Percentiles rank a stretch among this genome's conserved stretches.
Conservation (phyloP, 1,140 invertebrate genomes). For the Drosophila sproati region DNA sequence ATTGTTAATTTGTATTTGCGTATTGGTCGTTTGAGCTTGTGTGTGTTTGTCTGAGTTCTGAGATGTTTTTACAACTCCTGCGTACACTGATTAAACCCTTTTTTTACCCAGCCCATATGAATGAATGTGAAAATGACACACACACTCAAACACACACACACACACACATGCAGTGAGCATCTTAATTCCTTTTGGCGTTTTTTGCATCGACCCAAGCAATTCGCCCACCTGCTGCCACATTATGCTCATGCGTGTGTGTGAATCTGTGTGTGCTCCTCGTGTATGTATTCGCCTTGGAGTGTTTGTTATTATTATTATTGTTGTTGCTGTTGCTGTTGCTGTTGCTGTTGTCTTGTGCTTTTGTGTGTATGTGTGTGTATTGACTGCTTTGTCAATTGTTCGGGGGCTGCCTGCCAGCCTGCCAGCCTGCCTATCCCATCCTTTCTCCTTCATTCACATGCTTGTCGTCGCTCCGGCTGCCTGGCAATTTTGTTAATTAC, state of each 20-base stretch:
- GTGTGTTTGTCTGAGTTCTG: slow-evolving; percentile 42
- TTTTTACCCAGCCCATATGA: slow-evolving; percentile 60
- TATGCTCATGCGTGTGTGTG: slow-evolving; percentile 70
- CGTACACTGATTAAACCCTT: slow-evolving; percentile 79
- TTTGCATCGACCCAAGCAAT: slow-evolving; percentile 63
- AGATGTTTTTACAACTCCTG: slow-evolving; percentile 39
- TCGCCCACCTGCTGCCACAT: slow-evolving; percentile 52
- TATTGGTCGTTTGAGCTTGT: slow-evolving; percentile 52
- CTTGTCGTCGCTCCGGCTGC: slow-evolving; percentile 56
- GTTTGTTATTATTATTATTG: slow-evolving; percentile 70
- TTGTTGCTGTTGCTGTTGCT: not conserved
- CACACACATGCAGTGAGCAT: slow-evolving; percentile 37
- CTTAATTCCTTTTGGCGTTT: slow-evolving; percentile 81
- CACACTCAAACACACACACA: slow-evolving; percentile 20
- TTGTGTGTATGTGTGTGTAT: slow-evolving; percentile 47
- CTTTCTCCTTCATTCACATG: too few relatives aligned
- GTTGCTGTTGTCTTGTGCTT: slow-evolving; percentile 9
- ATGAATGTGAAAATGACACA: slow-evolving; percentile 54
- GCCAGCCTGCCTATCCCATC: not conserved
- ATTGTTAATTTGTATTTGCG: slow-evolving; percentile 83
- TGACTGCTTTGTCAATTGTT: slow-evolving; percentile 79
- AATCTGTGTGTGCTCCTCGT: slow-evolving; percentile 25
- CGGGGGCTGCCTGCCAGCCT: slow-evolving; percentile 30
- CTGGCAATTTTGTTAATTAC: slow-evolving; percentile 85
- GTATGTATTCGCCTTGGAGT: slow-evolving; percentile 62